These are phyloP conservation scores for Nymphalis urticae DNA, from an alignment of 2,888 invertebrate species.

Conservation along the genomic window DNA sequence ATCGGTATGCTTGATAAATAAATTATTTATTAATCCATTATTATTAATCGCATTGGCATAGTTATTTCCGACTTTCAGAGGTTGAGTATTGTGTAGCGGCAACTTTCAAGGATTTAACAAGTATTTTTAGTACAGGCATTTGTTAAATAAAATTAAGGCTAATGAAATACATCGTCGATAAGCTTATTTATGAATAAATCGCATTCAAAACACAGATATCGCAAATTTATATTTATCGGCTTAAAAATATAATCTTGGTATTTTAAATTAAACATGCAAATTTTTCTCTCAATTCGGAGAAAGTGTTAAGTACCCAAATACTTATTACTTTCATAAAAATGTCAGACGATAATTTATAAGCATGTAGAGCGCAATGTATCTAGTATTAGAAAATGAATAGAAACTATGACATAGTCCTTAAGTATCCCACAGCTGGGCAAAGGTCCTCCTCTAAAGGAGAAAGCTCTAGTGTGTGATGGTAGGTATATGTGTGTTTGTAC, in stretches of 20 bases:
- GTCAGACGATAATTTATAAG: neutral
- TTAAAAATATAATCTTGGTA: neutral
- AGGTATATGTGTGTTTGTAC: too few species aligned
- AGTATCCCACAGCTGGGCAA: too few species aligned
- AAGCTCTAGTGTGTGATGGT: too few species aligned
- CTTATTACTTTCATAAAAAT: conserved; percentile 3
- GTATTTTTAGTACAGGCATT: conserved; percentile 5
- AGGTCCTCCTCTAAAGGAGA: too few species aligned
- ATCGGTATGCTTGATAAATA: conserved; percentile 29
- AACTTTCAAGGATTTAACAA: conserved; percentile 5
- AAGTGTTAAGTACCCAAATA: neutral
- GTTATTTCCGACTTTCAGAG: conserved; percentile 8
- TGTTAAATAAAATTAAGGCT: conserved; percentile 7
- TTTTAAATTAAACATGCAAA: conserved; percentile 1
- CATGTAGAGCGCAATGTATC: neutral
- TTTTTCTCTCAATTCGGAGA: neutral
- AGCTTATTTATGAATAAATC: neutral
- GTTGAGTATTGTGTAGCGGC: neutral
- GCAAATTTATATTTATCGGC: neutral
- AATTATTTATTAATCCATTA: conserved; percentile 31
- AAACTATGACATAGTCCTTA: too few species aligned
- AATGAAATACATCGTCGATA: neutral
- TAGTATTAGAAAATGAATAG: neutral
- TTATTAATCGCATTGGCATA: conserved; percentile 22
- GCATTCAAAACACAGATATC: neutral